A percentile compares a stretch with the other conserved stretches of the same genome.
Conservation (phyloP, 2,888 invertebrate genomes). For the Lepas anatifera region DNA sequence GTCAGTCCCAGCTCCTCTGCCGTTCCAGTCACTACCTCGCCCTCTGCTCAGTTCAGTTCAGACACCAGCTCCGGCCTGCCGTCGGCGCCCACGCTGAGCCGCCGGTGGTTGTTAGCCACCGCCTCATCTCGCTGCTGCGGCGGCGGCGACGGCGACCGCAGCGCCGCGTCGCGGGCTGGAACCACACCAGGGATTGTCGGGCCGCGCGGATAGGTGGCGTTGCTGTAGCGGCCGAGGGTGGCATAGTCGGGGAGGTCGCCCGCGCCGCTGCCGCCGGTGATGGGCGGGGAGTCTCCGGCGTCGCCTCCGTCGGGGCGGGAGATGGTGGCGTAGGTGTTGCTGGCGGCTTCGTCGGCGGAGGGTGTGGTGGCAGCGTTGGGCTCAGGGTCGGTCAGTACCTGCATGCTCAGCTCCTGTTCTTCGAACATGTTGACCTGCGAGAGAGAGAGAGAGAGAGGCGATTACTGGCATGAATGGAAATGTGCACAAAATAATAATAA, state of each 20-base stretch:
- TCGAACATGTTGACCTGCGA: too few relatives aligned
- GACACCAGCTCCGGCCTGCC: slow-evolving; percentile 49
- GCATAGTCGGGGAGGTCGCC: not conserved
- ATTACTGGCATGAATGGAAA: too few relatives aligned
- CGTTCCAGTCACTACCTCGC: too few relatives aligned
- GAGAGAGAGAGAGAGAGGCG: too few relatives aligned
- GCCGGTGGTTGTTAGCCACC: slow-evolving; percentile 27
- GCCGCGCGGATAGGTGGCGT: not conserved
- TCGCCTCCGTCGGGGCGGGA: slow-evolving; percentile 32
- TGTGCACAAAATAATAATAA: too few relatives aligned
- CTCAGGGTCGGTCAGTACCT: slow-evolving; percentile 58
- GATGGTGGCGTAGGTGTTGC: slow-evolving; percentile 66
- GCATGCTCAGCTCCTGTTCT: slow-evolving; percentile 76
- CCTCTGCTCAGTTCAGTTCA: slow-evolving; percentile 34
- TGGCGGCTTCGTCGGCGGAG: slow-evolving; percentile 18
- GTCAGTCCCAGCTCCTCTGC: too few relatives aligned
- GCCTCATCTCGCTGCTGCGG: slow-evolving; percentile 10
- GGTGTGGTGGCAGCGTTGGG: too few relatives aligned
- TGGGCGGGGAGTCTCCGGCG: not conserved
- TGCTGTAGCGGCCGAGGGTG: slow-evolving; percentile 14
- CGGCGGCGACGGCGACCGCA: slow-evolving; percentile 33
- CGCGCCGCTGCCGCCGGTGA: not conserved
- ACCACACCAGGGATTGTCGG: slow-evolving; percentile 11
- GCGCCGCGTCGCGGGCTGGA: slow-evolving; percentile 36
- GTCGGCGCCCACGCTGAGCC: slow-evolving; percentile 42